Percentiles rank a stretch among this genome's conserved stretches.
Evolutionary conservation across 2,797 vertebrate genomes (phyloP).

Genomic region (Pygocentrus nattereri): DNA sequence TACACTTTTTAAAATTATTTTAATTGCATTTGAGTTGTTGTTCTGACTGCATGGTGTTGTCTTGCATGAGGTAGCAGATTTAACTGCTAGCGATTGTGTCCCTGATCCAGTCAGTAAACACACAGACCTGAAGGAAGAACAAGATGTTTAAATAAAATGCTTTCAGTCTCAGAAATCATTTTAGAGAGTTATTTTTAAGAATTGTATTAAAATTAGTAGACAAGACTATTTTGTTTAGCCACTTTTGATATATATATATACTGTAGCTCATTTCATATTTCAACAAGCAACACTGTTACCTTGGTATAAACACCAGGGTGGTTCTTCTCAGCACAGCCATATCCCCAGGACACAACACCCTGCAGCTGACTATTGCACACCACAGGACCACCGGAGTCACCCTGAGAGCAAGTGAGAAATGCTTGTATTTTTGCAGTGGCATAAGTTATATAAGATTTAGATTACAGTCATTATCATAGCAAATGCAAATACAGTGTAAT

Average conservation of each 20-base stretch:
- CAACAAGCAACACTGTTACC: no score
- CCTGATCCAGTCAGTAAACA: constrained; percentile 32
- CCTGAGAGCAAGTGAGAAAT: constrained; percentile 58
- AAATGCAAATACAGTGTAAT: no score
- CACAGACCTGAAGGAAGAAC: constrained; percentile 15
- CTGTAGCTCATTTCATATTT: no score
- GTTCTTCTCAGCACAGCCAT: constrained; percentile 68
- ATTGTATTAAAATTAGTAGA: no score
- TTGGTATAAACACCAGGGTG: constrained; percentile 74
- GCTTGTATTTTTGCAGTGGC: no score
- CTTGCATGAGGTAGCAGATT: background rate
- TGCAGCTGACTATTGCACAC: constrained; percentile 70
- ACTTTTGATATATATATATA: no score
- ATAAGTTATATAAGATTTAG: no score
- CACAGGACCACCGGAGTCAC: constrained; percentile 76
- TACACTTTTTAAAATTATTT: background rate
- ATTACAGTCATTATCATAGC: no score
- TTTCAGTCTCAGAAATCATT: background rate
- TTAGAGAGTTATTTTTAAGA: no score
- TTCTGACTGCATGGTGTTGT: background rate
- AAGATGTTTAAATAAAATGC: background rate
- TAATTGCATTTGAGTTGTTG: background rate
- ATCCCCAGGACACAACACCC: constrained; percentile 75
- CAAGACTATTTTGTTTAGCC: no score
- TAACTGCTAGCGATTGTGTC: constrained; percentile 21